phyloP scores from a whole-genome alignment of 1,140 invertebrate species.

The Babylonia areolata region DNA sequence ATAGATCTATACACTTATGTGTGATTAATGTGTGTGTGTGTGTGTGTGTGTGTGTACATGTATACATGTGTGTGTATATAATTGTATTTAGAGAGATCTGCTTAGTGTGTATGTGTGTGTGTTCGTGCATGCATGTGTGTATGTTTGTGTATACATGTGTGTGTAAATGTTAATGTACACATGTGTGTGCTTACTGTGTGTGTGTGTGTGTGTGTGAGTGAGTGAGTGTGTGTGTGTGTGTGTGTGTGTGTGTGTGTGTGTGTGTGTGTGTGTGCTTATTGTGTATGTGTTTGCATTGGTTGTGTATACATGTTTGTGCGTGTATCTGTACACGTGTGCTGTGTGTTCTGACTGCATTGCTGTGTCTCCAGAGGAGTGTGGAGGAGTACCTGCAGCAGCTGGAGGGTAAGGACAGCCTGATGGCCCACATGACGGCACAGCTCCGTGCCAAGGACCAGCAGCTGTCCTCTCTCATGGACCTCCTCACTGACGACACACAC shows the following conservation, averaged over 20 bases:
- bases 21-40: too few species aligned
- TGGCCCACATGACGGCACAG: conserved; percentile 36
- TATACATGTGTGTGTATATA: too few species aligned
- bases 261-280: too few species aligned
- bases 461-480: conserved; percentile 27
- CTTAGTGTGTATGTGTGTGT: not conserved
- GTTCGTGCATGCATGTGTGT: not conserved
- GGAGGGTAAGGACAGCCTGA: conserved; percentile 18
- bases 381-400: conserved; percentile 31
- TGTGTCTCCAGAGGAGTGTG: not conserved
- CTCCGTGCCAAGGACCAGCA: conserved; percentile 34
- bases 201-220: not conserved
- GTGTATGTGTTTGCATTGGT: too few species aligned
- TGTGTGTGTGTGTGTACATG: too few species aligned
- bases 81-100: too few species aligned
- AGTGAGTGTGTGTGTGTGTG: not conserved
- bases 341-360: too few species aligned
- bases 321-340: not conserved
- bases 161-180: too few species aligned
- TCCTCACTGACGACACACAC: conserved; percentile 24
- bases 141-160: not conserved
- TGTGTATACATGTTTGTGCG: not conserved
- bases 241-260: not conserved
- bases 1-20: too few species aligned
- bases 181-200: too few species aligned